Base-by-base conservation (phyloP, 2,113 vertebrate species). In the Alligator mississippiensis region DNA sequence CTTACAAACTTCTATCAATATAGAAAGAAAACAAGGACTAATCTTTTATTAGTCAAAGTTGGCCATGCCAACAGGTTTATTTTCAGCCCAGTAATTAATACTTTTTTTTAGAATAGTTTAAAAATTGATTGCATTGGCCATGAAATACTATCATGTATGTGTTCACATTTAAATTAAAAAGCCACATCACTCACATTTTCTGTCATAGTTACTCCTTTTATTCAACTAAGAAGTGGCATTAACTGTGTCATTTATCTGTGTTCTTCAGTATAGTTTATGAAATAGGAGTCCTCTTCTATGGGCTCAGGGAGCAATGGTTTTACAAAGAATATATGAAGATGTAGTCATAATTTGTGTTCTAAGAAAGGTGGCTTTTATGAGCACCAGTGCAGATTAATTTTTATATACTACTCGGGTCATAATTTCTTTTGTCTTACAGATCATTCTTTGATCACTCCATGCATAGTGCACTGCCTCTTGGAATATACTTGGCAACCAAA, bases 381-480 rank as follows among this genome's bases (percentile, higher is more conserved):
- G 74, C 12, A 11, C 8, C 77, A 81, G 79, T 87, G 78, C 5
- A 47, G 68, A 27, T 90, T 96, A 82, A 66, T 91, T 90, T 89
- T 89, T 82, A 5, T 90, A 68, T 80, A 85, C 92, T 0, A 62
- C 91, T 87, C 18, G 77, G 78, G 77, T 0, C 0, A 0, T 66
- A 12, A 2, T 82, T 95, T 21, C 11, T 96, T 34, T 93, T 85
- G 12, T 83, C 30, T 97, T 98, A 19, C 96, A 99, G 99, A 98
- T 99, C 99, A 88, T 99, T 99, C 97, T 99, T 99, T 96, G 99
- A 99, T 98, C 99, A 99, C 97, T 99, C 99, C 96, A 99, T 99
- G 99, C 99, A 99, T 97, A 99, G 99, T 89, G 99, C 99, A 84
- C 98, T 99, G 92, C 99, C 99, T 78, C 98, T 99, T 97, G 99